Evolutionary conservation across 2,113 vertebrate genomes (phyloP).

Genomic region (Ceyx melanurus): DNA sequence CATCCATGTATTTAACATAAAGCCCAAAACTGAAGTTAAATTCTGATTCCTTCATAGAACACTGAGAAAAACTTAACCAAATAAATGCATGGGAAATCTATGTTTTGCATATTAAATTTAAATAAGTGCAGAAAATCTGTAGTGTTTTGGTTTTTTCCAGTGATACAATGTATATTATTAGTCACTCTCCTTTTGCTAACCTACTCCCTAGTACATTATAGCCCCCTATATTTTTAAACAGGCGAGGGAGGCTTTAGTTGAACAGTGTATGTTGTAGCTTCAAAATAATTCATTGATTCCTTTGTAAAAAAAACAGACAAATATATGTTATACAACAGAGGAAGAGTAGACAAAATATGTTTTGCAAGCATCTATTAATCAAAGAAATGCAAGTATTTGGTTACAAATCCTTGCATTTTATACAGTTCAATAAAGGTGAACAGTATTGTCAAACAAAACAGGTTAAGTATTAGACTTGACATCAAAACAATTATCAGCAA

Average conservation of each 20-base stretch:
- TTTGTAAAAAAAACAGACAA: not conserved
- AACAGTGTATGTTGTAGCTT: not conserved
- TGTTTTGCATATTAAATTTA: not conserved
- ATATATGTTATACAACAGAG: not conserved
- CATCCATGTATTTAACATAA: not conserved
- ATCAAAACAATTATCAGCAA: not conserved
- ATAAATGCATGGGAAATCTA: not conserved
- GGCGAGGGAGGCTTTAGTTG: not conserved
- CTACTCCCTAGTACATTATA: not conserved
- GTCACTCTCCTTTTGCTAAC: not conserved
- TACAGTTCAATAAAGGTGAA: not conserved
- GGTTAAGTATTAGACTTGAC: not conserved
- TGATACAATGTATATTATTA: not conserved
- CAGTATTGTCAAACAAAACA: not conserved
- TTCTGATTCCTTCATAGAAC: not conserved
- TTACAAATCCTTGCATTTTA: not conserved
- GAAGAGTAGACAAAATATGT: not conserved
- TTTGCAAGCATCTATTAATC: not conserved
- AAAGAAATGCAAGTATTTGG: not conserved
- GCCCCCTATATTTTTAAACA: not conserved
- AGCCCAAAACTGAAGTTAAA: not conserved
- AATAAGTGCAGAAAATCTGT: not conserved
- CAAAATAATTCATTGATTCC: not conserved
- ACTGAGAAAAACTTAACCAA: not conserved
- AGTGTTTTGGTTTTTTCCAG: not conserved